phyloP scores from a whole-genome alignment of 2,113 vertebrate genomes.

The Zosterops pallidus region DNA sequence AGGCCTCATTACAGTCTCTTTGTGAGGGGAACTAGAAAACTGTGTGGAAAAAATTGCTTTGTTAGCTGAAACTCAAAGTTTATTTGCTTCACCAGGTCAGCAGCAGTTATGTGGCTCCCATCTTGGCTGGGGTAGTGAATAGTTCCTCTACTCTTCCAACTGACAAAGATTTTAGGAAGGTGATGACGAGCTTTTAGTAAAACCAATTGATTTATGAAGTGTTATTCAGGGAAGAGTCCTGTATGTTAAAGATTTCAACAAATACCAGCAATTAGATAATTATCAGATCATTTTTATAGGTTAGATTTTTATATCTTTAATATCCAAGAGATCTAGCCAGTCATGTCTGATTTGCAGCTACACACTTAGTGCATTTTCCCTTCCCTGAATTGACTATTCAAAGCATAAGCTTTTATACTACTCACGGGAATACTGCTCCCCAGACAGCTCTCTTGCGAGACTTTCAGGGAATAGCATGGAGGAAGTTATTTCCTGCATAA shows the following conservation, averaged over 20 bases:
- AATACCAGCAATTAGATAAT: neutral
- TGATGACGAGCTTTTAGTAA: neutral
- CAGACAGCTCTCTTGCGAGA: neutral
- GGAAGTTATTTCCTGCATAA: constrained; percentile 5
- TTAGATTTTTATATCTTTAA: neutral
- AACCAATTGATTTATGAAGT: neutral
- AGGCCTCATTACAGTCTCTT: neutral
- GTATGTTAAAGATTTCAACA: neutral
- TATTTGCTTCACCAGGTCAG: neutral
- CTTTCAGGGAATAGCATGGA: neutral
- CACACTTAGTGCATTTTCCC: neutral
- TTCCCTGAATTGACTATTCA: neutral
- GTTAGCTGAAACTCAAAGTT: neutral
- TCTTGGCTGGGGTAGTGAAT: neutral
- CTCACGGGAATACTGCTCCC: neutral
- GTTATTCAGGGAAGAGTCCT: neutral
- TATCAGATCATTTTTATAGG: neutral
- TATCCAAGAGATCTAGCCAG: neutral
- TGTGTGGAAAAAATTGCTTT: neutral
- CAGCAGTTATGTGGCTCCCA: neutral
- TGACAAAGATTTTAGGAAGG: neutral
- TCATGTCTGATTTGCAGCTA: neutral
- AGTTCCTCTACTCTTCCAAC: neutral
- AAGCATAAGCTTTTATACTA: neutral
- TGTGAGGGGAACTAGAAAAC: neutral